Conservation (phyloP, 2,888 invertebrate genomes). For the Tortricodes alternella region DNA sequence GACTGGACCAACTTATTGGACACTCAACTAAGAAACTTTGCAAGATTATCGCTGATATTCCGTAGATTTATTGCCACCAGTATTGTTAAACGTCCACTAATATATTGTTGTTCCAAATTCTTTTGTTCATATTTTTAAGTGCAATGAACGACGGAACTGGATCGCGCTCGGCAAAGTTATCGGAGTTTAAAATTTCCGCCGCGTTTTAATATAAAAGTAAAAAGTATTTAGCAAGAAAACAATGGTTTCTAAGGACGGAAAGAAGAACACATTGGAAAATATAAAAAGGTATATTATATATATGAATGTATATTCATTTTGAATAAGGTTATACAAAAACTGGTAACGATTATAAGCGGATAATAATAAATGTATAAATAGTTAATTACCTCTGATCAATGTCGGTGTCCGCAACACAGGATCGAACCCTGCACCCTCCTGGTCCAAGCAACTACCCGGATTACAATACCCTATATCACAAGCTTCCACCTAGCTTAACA, state of each 20-base stretch:
- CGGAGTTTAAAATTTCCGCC: background rate
- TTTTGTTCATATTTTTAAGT: conserved; percentile 18
- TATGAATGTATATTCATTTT: no score
- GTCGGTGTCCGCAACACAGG: conserved; percentile 42
- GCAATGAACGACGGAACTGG: background rate
- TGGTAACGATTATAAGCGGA: no score
- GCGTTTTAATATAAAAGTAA: background rate
- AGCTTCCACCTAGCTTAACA: conserved; percentile 80
- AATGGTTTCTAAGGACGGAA: no score
- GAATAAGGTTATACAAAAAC: no score
- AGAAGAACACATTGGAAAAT: no score
- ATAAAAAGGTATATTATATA: no score
- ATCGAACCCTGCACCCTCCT: conserved; percentile 49
- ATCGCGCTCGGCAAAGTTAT: background rate
- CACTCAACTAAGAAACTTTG: conserved; percentile 50
- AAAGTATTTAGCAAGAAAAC: background rate
- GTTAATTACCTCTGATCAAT: conserved; percentile 46
- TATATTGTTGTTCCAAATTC: conserved; percentile 35
- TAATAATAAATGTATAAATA: background rate
- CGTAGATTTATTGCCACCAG: conserved; percentile 56
- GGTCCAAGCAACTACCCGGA: conserved; percentile 53
- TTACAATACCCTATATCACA: conserved; percentile 73
- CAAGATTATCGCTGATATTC: conserved; percentile 61
- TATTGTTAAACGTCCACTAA: conserved; percentile 54
- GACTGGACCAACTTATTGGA: conserved; percentile 54